These are phyloP conservation scores for Morus bassanus DNA, from an alignment of 2,797 vertebrate genomes.

Conservation along the genomic window DNA sequence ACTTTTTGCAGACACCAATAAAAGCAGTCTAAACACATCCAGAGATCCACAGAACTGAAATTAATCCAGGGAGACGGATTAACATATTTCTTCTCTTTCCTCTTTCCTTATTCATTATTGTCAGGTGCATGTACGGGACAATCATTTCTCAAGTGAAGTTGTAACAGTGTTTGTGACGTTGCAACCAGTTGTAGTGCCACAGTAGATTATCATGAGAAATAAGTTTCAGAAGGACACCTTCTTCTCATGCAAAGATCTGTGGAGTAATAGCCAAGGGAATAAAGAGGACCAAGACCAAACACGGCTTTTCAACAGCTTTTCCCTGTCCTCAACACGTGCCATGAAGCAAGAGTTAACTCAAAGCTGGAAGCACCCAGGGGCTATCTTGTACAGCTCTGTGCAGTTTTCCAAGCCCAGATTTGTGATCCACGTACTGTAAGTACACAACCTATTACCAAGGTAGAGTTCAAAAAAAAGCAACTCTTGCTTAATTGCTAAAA, in stretches of 20 bases:
- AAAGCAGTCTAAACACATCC: background rate
- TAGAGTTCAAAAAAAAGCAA: background rate
- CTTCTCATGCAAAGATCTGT: background rate
- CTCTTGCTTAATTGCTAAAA: background rate
- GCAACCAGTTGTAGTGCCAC: background rate
- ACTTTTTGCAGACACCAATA: background rate
- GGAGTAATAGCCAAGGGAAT: background rate
- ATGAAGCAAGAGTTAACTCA: background rate
- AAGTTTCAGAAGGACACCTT: background rate
- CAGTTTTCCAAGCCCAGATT: background rate
- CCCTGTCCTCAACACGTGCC: background rate
- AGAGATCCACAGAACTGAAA: background rate
- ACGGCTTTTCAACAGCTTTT: background rate
- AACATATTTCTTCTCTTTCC: background rate
- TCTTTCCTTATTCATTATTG: background rate
- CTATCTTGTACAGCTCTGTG: background rate
- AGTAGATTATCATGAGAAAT: background rate
- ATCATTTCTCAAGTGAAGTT: background rate
- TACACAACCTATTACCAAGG: background rate
- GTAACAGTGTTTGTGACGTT: background rate
- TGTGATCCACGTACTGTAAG: background rate
- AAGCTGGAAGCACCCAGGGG: background rate
- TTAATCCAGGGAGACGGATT: background rate
- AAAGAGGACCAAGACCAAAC: background rate
- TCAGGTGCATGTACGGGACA: background rate